Base-by-base conservation (phyloP, 2,888 invertebrate genomes). In the Margaritifera margaritifera region DNA sequence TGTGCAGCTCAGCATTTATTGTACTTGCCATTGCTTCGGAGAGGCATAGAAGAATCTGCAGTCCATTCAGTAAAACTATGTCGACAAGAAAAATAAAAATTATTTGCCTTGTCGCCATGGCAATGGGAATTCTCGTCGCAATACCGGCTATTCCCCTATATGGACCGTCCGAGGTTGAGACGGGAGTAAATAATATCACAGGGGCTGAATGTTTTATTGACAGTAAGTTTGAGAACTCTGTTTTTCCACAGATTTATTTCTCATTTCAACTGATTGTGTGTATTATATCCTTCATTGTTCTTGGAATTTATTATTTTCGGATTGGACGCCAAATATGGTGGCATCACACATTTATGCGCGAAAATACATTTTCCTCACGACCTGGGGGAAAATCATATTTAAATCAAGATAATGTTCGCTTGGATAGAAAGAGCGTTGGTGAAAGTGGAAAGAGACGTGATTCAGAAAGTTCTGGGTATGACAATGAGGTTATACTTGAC, bases 141-240 rank as follows among this genome's bases (percentile, higher is more conserved):
- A 62, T 77, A 19, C 79, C 79, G 2, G 75, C 79, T 5, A 62
- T 78, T 11, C 62, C 78, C 27, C 68, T 84, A 19, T 83, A 80
- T 64, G 84, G 83, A 8, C 69, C 76, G 11, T 64, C 79, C n/a
- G 71, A 72, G 1, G 77, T 78, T 0, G 77, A 81, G 15, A 80
- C 83, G 1, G 78, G 70, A 8, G 72, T 80, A 11, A 42, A 70
- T 8, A 78, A 78, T 56, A 67, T 84, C 1, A 72, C 72, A 3
- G 86, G 84, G 6, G 73, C 67, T 22, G 84, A 85, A 66, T 86
- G 86, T 56, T 81, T 82, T 62, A 78, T 79, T 11, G 74, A 79
- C 57, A 77, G 81, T 22, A 24, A 56, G 1, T 65, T 76, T n/a
- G 67, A 65, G n/a, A 59, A 72, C 57, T 77, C 82, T 1, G n/a